Evolutionary conservation across 2,797 vertebrate genomes (phyloP).

Genomic region (Rhincodon typus): DNA sequence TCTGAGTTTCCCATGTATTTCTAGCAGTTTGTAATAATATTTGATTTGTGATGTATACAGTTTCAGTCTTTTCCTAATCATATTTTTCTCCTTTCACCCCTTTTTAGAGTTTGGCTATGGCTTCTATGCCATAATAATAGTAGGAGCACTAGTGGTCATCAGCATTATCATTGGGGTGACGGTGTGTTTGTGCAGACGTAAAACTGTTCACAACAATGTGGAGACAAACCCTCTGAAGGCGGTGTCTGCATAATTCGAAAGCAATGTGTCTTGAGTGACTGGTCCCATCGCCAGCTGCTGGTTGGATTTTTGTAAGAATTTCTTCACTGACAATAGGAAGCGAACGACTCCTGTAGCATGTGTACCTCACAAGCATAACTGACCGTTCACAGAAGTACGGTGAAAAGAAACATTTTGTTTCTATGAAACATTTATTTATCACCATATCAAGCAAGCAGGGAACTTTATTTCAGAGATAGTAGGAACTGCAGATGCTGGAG

Average conservation of each 20-base stretch:
- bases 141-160: constrained; percentile 53
- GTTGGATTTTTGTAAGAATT: neutral
- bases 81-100: neutral
- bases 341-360: neutral
- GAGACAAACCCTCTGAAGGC: constrained; percentile 55
- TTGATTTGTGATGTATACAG: neutral
- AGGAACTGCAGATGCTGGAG: too few relatives aligned
- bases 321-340: neutral
- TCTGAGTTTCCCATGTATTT: neutral
- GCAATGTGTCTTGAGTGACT: neutral
- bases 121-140: constrained; percentile 55
- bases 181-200: constrained; percentile 61
- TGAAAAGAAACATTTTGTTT: constrained; percentile 59
- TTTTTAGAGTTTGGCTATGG: constrained; percentile 61
- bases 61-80: neutral
- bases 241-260: constrained; percentile 44
- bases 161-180: constrained; percentile 50
- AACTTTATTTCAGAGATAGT: neutral
- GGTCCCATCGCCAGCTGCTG: neutral
- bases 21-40: neutral
- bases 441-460: neutral
- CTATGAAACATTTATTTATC: constrained; percentile 64
- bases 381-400: constrained; percentile 47
- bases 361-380: neutral
- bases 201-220: constrained; percentile 37